phyloP scores from a whole-genome alignment of 2,888 invertebrate species.

The Andrena minutula region DNA sequence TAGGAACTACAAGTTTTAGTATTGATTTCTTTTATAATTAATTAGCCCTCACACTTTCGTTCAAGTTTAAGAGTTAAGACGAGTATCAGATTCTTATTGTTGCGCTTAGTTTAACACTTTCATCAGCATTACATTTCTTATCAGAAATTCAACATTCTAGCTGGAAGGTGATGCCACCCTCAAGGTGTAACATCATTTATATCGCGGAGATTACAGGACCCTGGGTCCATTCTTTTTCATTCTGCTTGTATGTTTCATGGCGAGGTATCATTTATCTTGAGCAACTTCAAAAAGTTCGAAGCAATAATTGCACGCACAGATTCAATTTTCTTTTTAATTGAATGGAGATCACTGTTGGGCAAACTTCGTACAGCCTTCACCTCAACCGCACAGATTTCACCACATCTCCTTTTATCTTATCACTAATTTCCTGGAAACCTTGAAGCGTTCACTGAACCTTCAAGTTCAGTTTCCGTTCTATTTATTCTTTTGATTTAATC shows the following conservation, averaged over 20 bases:
- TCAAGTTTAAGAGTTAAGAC: neutral
- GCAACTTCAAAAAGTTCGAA: neutral
- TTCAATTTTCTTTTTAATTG: neutral
- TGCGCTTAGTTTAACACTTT: neutral
- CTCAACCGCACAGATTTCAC: too few relatives aligned
- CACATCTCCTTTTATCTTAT: neutral
- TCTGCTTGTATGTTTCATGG: neutral
- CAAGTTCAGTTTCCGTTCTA: neutral
- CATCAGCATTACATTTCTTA: conserved; percentile 5
- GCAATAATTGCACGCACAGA: neutral
- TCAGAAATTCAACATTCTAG: conserved; percentile 14
- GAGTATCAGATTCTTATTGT: neutral
- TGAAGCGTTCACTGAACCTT: neutral
- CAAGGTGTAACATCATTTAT: conserved; percentile 15
- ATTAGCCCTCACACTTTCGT: too few relatives aligned
- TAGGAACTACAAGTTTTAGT: too few relatives aligned
- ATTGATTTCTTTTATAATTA: too few relatives aligned
- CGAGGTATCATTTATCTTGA: neutral
- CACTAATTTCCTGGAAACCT: neutral
- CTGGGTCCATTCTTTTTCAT: conserved; percentile 12
- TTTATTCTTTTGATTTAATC: neutral
- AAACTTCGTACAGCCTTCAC: too few relatives aligned
- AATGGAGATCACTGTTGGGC: neutral
- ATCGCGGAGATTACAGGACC: conserved; percentile 2
- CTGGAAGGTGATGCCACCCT: neutral